phyloP scores from a whole-genome alignment of 2,888 invertebrate species.

The Acanthosepion esculentum region DNA sequence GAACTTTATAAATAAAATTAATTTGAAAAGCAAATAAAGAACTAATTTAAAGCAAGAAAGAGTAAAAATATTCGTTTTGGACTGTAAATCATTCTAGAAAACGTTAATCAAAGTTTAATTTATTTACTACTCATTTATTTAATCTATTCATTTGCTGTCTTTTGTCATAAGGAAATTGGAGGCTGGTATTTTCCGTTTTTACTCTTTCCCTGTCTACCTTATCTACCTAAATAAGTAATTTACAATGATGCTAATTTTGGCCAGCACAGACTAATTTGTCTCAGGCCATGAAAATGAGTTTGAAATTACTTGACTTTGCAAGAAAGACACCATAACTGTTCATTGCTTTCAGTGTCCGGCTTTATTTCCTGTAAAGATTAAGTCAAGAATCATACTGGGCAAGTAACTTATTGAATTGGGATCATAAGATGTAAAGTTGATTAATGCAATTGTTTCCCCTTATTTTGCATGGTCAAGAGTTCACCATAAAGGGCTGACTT shows the following conservation, averaged over 20 bases:
- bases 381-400: not conserved
- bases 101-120: not conserved
- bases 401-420: not conserved
- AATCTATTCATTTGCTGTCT: not conserved
- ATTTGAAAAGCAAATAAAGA: not conserved
- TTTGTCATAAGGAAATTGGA: conserved; percentile 16
- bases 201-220: not conserved
- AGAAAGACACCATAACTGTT: not conserved
- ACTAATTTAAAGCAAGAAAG: not conserved
- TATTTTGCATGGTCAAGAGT: conserved; percentile 9
- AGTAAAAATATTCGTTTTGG: not conserved
- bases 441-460: conserved; percentile 20
- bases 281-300: conserved; percentile 33
- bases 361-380: conserved; percentile 33
- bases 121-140: not conserved
- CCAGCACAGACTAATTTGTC: conserved; percentile 1
- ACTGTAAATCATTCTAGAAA: not conserved
- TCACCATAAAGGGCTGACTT: not conserved
- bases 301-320: not conserved
- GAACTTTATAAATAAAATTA: not conserved
- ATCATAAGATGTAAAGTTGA: conserved; percentile 33
- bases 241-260: conserved; percentile 33
- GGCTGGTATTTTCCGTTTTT: not conserved
- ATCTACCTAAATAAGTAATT: not conserved
- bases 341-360: not conserved